phyloP scores from a whole-genome alignment of 1,140 invertebrate genomes.

The Lepidostoma basale region DNA sequence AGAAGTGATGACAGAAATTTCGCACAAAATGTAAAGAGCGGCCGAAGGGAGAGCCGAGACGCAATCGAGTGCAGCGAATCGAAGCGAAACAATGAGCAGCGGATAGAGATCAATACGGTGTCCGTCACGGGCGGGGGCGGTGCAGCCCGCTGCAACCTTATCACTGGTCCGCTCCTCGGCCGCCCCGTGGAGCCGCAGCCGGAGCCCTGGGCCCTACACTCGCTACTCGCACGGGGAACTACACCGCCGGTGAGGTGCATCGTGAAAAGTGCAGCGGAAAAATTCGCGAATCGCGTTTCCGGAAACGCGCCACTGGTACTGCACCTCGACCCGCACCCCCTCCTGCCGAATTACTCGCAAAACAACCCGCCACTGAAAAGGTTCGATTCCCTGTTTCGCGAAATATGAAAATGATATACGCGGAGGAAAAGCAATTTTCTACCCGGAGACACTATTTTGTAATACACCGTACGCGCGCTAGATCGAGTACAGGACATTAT shows the following conservation, averaged over 20 bases:
- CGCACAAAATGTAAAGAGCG: conserved; percentile 25
- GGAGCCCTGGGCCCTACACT: no score
- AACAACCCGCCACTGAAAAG: conserved; percentile 5
- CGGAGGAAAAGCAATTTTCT: neutral
- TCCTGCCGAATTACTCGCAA: neutral
- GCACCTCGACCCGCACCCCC: conserved; percentile 9
- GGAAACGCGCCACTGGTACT: conserved; percentile 15
- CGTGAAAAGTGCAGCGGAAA: conserved; percentile 29
- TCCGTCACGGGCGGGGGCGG: conserved; percentile 52
- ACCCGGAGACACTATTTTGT: conserved; percentile 14
- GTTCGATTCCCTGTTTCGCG: neutral
- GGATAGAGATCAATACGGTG: conserved; percentile 63
- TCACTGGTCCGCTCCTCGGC: neutral
- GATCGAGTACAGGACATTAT: neutral
- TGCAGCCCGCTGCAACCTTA: conserved; percentile 28
- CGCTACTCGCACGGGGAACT: neutral
- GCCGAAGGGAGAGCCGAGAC: conserved; percentile 18
- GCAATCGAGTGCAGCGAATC: conserved; percentile 50
- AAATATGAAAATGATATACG: neutral
- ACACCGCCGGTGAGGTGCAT: neutral
- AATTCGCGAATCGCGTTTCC: conserved; percentile 15
- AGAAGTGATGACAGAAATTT: no score
- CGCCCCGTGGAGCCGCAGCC: neutral
- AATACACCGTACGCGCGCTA: neutral
- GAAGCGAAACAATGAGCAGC: conserved; percentile 46